Base-by-base conservation (phyloP, 2,113 vertebrate genomes). In the Ceyx cyanopectus region DNA sequence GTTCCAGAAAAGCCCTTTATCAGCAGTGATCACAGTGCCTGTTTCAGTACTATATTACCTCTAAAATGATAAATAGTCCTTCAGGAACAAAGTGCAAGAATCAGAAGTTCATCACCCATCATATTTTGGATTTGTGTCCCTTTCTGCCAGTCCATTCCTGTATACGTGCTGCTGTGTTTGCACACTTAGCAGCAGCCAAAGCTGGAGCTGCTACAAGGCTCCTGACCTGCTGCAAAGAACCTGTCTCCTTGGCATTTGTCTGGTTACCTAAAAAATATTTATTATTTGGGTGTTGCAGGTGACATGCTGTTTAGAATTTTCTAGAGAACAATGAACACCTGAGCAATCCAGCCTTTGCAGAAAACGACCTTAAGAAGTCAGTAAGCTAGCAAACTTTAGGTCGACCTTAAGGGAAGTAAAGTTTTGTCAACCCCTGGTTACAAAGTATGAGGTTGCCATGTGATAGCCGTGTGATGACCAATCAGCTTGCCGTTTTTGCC, bases 161-260 rank as follows among this genome's bases (percentile, higher is more conserved):
- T 46, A 65, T 5, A 1, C 10, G 0, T 6, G 20, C 54, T 50
- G 23, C 54, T 1, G 0, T 29, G 29, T 53, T 54, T 63, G 54
- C 30, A 62, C 16, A 0, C 5, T 1, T 2, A 22, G 43, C 34
- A 22, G 37, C 41, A 67, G 62, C 26, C 41, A 87, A 45, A 48
- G 41, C 41, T 37, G 21, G n/a, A 34, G 23, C 57, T 57, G 18
- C 56, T 54, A 6, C 27, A 54, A 54, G 53, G 10, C 53, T 54
- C 24, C 67, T n/a, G 22, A 57, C 13, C 53, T 27, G 17, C 32
- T 75, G 34, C 8, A 14, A 46, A 60, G 13, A 72, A 14, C 51
- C 14, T n/a, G 1, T 14, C 54, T 37, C 43, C 21, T 53, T 37
- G 34, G 10, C 14, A 2, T 14, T 4, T 27, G 8, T 29, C 18